A percentile compares a stretch with the other conserved stretches of the same genome.
These are phyloP conservation scores for Tetramorium alpestre DNA, from an alignment of 1,140 invertebrate species.

Conservation along the genomic window DNA sequence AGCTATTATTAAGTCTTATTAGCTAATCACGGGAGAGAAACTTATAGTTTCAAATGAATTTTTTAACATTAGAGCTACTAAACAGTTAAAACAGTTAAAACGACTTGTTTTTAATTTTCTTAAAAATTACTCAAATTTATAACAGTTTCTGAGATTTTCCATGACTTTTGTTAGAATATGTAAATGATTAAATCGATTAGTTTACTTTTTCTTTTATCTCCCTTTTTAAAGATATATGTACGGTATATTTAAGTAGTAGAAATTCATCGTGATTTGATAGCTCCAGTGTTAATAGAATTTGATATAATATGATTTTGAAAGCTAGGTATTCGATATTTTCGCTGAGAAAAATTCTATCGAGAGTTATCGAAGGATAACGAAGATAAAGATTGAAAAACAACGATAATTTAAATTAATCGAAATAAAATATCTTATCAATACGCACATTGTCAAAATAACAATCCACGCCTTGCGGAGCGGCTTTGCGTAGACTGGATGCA, in stretches of 20 bases:
- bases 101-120: background rate
- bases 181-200: no score
- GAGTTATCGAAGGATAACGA: background rate
- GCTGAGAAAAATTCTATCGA: background rate
- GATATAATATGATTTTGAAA: background rate
- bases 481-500: constrained; percentile 86
- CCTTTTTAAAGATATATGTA: no score
- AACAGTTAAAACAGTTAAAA: background rate
- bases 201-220: no score
- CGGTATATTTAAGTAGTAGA: no score
- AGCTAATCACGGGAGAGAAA: background rate
- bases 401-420: background rate
- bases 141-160: no score
- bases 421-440: background rate
- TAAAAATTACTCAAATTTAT: no score
- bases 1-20: background rate
- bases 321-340: background rate
- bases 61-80: background rate
- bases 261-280: no score
- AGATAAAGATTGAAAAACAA: background rate
- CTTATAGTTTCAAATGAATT: background rate
- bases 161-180: no score
- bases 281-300: no score
- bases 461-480: constrained; percentile 89
- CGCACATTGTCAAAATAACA: constrained; percentile 92